Evolutionary conservation across 2,888 invertebrate species (phyloP).

Genomic region (Tipula helvola): DNA sequence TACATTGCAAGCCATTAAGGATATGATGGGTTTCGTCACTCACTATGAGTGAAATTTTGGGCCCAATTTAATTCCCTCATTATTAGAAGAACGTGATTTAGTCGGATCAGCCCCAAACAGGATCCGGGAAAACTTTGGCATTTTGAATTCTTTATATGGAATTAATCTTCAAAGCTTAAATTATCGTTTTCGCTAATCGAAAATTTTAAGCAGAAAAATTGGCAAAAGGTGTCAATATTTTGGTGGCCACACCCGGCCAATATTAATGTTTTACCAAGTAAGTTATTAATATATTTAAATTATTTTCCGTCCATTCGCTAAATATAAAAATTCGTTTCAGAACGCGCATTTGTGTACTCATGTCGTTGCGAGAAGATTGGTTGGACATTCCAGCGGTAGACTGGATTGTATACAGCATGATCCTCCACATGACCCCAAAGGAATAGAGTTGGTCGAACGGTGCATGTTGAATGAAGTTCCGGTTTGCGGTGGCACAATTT

Average conservation of each 20-base stretch:
- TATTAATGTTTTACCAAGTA: slow-evolving; percentile 82
- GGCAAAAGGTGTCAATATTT: slow-evolving; percentile 78
- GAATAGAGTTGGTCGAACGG: slow-evolving; percentile 95
- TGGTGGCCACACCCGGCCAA: slow-evolving; percentile 93
- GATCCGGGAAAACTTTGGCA: slow-evolving; percentile 92
- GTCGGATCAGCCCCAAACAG: slow-evolving; percentile 93
- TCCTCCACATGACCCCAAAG: slow-evolving; percentile 98
- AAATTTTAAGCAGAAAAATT: slow-evolving; percentile 85
- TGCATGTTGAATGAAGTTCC: slow-evolving; percentile 83
- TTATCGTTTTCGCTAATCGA: slow-evolving; percentile 95
- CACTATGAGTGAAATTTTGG: slow-evolving; percentile 91
- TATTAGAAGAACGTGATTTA: slow-evolving; percentile 84
- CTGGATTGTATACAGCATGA: slow-evolving; percentile 99
- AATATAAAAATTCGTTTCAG: slow-evolving; percentile 38
- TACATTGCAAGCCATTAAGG: slow-evolving; percentile 69
- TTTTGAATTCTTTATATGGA: slow-evolving; percentile 95
- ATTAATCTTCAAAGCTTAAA: slow-evolving; percentile 72
- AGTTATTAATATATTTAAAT: slow-evolving; percentile 29
- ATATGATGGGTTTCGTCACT: slow-evolving; percentile 94
- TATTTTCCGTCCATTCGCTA: background rate
- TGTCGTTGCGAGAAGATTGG: slow-evolving; percentile 92
- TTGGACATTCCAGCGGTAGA: slow-evolving; percentile 95
- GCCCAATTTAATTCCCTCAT: slow-evolving; percentile 74
- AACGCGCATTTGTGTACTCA: slow-evolving; percentile 91
- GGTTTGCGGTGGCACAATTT: slow-evolving; percentile 94